Evolutionary conservation across 1,140 invertebrate genomes (phyloP), one percentile per base, ranked within the genome.

Genomic region (Sinonovacula constricta): DNA sequence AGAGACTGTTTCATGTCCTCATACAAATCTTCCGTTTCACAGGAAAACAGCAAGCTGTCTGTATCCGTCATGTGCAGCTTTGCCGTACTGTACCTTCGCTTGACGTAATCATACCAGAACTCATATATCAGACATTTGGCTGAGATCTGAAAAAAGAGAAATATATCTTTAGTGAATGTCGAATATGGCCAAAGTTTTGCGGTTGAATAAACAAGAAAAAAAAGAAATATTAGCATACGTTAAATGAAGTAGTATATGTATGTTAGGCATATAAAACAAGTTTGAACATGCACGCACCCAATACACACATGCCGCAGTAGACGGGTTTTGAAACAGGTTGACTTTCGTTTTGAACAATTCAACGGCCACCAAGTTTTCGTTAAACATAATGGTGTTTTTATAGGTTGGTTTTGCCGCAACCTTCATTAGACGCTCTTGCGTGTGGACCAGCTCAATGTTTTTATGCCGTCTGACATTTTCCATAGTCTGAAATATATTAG

Each of bases 41-140:
- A 87, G 34, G 87, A 66, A 79, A 90, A 90, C 3, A 88, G 80
- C 7, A 91, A 87, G 39, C 80, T 85, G 75, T 92, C 91, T 4
- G 91, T 92, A 80, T 92, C 91, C 26, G 85, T 90, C 59, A 86
- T 88, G 31, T 83, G 79, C 0, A 91, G 62, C 31, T 57, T 83
- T 84, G 0, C 83, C 56, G 24, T 80, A 74, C n/a, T n/a, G 83
- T 86, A 90, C 66, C 83, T 68, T 28, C 26, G 15, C 54, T 83
- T 83, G 0, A 87, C 70, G 24, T 66, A 18, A 57, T 84, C 82
- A 39, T n/a, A n/a, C n/a, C n/a, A n/a, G n/a, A 89, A 87, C 34
- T 87, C 67, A 56, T 87, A 89, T 82, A 88, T 84, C 3, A 82
- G 10, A 63, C 2, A 26, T 63, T 74, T 74, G n/a, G 31, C 18